Base-by-base conservation (phyloP, 2,888 invertebrate genomes). In the Acleris sparsana region DNA sequence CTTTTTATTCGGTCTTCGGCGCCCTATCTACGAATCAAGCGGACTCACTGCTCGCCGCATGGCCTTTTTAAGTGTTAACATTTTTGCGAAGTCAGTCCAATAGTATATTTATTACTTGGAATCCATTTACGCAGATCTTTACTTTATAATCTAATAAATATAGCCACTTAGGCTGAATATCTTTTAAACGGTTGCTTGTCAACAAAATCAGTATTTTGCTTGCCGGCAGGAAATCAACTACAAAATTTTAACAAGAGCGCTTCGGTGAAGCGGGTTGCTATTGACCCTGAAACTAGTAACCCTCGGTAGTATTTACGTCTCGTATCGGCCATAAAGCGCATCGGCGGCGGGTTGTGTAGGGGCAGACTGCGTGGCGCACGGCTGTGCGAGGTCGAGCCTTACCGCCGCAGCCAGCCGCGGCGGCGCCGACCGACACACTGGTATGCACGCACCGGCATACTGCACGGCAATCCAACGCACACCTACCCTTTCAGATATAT, bases 21-120 rank as follows among this genome's bases (percentile, higher is more conserved):
- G 85, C 84, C 88, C 88, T 92, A 92, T 92, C 92, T 92, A 92
- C 89, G 91, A 89, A 92, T 92, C 92, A 89, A 89, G 87, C 85
- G 77, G 83, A 80, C 86, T 55, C 55, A 55, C 57, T 83, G 85
- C 79, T 83, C 80, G 80, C 75, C 82, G 80, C 81, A 81, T 79
- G 80, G 75, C 84, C 83, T 80, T 89, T 55, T 89, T 88, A 86
- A 89, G 89, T 90, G 91, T 89, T 88, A 87, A 89, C 84, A 88
- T 87, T 91, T 89, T 86, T 85, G 77, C 82, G 78, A 80, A 80
- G 74, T 72, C 70, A 74, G 73, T 73, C 62, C 65, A 64, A 63
- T 58, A 60, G 49, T 48, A 46, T 66, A 62, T 66, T 66, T 66
- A 66, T 62, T 66, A 56, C 57, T 39, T 56, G 52, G 66, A 53